phyloP scores from a whole-genome alignment of 2,113 vertebrate genomes.

The Myxocyprinus asiaticus region DNA sequence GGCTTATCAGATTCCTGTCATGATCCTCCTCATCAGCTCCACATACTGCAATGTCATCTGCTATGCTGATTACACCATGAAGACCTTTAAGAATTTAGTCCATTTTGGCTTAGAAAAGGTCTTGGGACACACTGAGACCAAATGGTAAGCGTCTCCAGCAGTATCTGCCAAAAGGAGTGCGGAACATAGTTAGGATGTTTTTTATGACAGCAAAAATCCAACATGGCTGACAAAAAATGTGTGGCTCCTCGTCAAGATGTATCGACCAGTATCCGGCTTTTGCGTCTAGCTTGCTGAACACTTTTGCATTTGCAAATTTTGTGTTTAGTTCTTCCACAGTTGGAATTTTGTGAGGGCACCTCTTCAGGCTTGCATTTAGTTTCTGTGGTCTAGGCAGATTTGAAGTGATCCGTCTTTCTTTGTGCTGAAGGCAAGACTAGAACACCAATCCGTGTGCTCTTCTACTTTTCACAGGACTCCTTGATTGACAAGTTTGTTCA shows the following conservation, averaged over 20 bases:
- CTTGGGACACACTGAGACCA: conserved; percentile 2
- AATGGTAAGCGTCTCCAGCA: conserved; percentile 40
- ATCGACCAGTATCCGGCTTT: conserved; percentile 43
- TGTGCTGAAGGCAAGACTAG: conserved; percentile 23
- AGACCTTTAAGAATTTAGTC: conserved; percentile 13
- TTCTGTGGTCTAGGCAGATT: not conserved
- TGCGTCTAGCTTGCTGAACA: conserved; percentile 39
- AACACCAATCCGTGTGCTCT: conserved; percentile 41
- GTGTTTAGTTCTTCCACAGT: conserved; percentile 39
- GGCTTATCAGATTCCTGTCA: too few relatives aligned
- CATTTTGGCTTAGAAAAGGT: conserved; percentile 26
- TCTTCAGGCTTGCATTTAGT: not conserved
- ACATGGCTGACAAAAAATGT: too few relatives aligned
- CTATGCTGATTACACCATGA: too few relatives aligned
- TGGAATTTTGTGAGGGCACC: conserved; percentile 24
- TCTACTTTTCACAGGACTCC: not conserved
- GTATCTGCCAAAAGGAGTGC: conserved; percentile 35
- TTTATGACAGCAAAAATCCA: too few relatives aligned
- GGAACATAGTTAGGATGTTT: conserved; percentile 21
- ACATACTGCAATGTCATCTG: too few relatives aligned
- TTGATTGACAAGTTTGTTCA: conserved; percentile 19
- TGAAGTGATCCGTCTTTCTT: conserved; percentile 4
- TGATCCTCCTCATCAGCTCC: too few relatives aligned
- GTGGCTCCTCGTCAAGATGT: conserved; percentile 37
- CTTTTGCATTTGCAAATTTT: conserved; percentile 34